phyloP scores from a whole-genome alignment of 2,888 invertebrate species.

The Linhomoeus sp. region DNA sequence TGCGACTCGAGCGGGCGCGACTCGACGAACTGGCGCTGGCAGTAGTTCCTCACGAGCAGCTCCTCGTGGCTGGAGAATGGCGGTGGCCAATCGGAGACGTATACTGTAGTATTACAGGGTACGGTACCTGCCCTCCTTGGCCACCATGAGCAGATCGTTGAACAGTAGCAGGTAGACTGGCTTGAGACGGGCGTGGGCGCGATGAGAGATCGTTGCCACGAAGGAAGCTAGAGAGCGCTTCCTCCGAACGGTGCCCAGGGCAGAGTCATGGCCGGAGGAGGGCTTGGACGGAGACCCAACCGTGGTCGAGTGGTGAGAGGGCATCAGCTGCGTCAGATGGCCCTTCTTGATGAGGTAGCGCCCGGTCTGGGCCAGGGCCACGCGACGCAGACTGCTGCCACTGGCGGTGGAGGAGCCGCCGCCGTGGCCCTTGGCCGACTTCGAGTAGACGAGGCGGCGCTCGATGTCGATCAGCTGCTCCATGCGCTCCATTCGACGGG shows the following conservation, averaged over 20 bases:
- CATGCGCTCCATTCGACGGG: constrained; percentile 44
- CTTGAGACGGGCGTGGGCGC: background rate
- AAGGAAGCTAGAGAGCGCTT: background rate
- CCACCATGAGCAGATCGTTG: constrained; percentile 67
- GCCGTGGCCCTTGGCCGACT: too few relatives aligned
- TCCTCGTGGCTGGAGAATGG: constrained; percentile 31
- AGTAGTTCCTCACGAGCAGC: constrained; percentile 59
- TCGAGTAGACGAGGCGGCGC: constrained; percentile 39
- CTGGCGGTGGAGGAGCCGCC: constrained; percentile 8
- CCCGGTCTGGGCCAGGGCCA: too few relatives aligned
- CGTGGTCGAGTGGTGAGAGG: background rate
- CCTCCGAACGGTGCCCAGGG: constrained; percentile 7
- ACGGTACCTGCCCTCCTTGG: constrained; percentile 36
- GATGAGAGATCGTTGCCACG: background rate
- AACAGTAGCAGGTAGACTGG: constrained; percentile 52
- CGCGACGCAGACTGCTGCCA: too few relatives aligned
- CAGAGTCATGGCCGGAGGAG: background rate
- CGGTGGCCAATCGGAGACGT: background rate
- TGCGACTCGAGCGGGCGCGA: constrained; percentile 42
- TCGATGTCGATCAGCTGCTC: constrained; percentile 54
- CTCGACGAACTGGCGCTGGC: constrained; percentile 50
- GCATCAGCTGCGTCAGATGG: constrained; percentile 45
- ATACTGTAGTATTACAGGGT: background rate
- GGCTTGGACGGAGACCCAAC: background rate
- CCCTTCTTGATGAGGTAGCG: constrained; percentile 59